Evolutionary conservation across 2,113 vertebrate species (phyloP), one percentile per base, ranked within the genome.

Genomic region (Proteles cristata): DNA sequence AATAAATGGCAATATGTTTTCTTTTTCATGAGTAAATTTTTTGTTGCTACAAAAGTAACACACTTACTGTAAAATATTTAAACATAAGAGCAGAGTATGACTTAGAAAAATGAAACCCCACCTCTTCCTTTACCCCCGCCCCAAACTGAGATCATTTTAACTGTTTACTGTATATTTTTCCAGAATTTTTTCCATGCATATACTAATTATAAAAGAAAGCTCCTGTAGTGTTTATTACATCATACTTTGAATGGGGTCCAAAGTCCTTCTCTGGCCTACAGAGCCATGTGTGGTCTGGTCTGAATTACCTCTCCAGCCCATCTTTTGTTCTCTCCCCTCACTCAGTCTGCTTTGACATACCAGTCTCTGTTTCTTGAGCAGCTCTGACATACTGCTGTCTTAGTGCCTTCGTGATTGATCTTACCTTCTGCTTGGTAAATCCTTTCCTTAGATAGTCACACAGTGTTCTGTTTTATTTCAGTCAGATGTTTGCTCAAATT

Each of bases 31-130:
- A 85, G 31, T 94, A 87, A 74, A 50, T 71, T 69, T 88, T 89
- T 93, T 74, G 63, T 97, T 10, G 50, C 76, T 82, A 28, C 12
- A 92, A 2, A 71, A 76, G 31, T 71, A 92, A 50, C 4, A 26
- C 93, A 16, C 50, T 93, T 96, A 65, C 19, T 91, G 21, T 65
- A 83, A 90, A 96, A 50, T 86, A 79, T 58, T 90, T 39, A 92
- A 90, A 82, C 26, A 23, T 93, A 88, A 79, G 50, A 39, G 17
- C 80, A 85, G 33, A 88, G 0, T 86, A 61, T 89, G 65, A 88
- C 23, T 80, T 82, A 83, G 66, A 88, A 90, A 90, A 88, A 77
- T 90, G 53, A 96, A 88, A 86, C 88, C 19, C 31, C 7, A 53
- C 6, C 35, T 83, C 80, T 86, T 19, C 26, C 17, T 33, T 43